Conservation (phyloP, 2,797 vertebrate species). For the Microctenopoma stevenorrisi region DNA sequence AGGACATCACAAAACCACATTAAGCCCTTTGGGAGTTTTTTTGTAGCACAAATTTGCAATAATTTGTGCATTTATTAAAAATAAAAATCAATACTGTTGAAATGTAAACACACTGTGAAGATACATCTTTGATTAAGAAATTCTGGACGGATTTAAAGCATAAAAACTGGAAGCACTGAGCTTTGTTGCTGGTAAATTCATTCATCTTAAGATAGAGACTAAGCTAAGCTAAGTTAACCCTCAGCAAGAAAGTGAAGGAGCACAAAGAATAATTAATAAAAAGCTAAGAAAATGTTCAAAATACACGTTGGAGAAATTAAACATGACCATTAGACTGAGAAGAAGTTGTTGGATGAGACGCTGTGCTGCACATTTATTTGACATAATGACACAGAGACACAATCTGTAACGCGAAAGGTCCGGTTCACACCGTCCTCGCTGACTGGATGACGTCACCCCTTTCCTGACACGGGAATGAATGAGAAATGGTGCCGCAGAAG, state of each 20-base stretch:
- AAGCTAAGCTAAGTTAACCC: neutral
- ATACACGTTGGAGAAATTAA: too few relatives aligned
- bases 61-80: too few relatives aligned
- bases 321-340: too few relatives aligned
- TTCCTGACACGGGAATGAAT: slow-evolving; percentile 43
- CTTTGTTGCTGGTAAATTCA: neutral
- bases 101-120: too few relatives aligned
- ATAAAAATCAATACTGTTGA: too few relatives aligned
- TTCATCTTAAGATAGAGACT: neutral
- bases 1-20: neutral
- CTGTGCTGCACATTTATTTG: neutral
- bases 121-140: too few relatives aligned
- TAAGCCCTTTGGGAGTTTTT: neutral
- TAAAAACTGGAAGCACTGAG: neutral
- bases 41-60: neutral
- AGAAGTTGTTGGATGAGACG: too few relatives aligned
- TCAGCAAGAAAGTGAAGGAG: too few relatives aligned
- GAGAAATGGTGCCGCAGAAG: slow-evolving; percentile 27
- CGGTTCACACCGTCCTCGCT: slow-evolving; percentile 9
- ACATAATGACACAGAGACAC: neutral
- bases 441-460: slow-evolving; percentile 53
- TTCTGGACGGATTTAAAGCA: too few relatives aligned
- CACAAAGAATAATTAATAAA: too few relatives aligned
- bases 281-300: too few relatives aligned
- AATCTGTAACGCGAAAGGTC: slow-evolving; percentile 10